These are phyloP conservation scores for Catharus minimus DNA, from an alignment of 2,113 vertebrate species.

Conservation along the genomic window DNA sequence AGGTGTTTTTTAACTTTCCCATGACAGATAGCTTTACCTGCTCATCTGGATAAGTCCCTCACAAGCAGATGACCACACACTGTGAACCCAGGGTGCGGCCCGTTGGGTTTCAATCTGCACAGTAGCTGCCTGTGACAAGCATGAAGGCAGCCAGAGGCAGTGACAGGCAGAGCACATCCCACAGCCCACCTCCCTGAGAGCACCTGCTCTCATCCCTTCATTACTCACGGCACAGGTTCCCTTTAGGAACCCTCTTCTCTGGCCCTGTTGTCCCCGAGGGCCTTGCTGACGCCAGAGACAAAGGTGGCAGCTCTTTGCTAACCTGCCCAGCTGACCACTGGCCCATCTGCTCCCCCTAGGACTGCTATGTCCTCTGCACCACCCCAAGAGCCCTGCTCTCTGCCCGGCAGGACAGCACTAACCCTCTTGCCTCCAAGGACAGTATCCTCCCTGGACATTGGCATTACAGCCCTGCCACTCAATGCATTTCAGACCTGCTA, in stretches of 20 bases:
- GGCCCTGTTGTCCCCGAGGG: neutral
- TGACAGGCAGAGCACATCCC: neutral
- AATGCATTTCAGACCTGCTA: neutral
- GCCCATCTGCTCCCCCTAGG: neutral
- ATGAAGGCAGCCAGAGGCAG: neutral
- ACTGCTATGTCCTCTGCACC: neutral
- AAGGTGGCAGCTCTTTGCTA: neutral
- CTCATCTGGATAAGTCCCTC: neutral
- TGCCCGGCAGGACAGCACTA: neutral
- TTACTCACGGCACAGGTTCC: neutral
- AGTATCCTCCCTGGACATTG: rapidly evolving
- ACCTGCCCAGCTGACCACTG: neutral
- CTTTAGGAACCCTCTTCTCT: neutral
- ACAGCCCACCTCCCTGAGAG: neutral
- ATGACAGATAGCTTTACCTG: neutral
- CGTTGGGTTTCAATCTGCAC: rapidly evolving
- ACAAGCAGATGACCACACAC: neutral
- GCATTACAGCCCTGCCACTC: neutral
- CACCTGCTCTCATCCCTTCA: neutral
- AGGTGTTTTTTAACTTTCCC: neutral
- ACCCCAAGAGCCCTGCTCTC: neutral
- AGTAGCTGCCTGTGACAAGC: neutral
- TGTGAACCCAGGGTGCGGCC: neutral
- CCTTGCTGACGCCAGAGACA: rapidly evolving
- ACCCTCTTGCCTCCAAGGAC: neutral